phyloP scores from a whole-genome alignment of 2,797 vertebrate genomes.

The Passerculus sandwichensis region DNA sequence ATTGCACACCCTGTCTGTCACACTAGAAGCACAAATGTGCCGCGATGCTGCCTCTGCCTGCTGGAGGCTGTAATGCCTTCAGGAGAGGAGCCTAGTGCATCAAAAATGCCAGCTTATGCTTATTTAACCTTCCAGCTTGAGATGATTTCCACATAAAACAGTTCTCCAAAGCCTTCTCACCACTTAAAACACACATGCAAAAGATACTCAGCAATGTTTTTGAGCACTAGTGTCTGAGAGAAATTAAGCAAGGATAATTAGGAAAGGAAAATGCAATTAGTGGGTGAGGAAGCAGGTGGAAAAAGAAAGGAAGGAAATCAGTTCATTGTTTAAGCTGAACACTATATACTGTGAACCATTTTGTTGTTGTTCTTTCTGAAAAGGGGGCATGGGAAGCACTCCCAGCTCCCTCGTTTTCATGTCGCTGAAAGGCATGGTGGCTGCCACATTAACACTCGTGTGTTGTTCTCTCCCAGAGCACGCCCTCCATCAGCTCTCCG shows the following conservation, averaged over 20 bases:
- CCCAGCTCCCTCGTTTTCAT: not conserved
- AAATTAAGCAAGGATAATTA: not conserved
- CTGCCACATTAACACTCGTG: not conserved
- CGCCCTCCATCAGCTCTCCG: not conserved
- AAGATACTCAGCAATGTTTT: not conserved
- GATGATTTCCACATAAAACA: not conserved
- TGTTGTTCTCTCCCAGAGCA: conserved; percentile 54
- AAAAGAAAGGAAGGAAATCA: conserved; percentile 38
- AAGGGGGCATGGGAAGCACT: not conserved
- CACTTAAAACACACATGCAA: not conserved
- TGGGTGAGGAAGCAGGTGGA: not conserved
- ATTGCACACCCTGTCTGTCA: not conserved
- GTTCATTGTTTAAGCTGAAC: conserved; percentile 7
- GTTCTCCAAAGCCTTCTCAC: not conserved
- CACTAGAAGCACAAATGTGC: not conserved
- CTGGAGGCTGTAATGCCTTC: not conserved
- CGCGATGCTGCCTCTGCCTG: not conserved
- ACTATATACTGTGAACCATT: not conserved
- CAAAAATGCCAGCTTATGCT: not conserved
- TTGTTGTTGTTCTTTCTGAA: not conserved
- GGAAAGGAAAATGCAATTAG: conserved; percentile 28
- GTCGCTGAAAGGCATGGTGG: rapidly evolving
- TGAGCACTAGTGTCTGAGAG: not conserved
- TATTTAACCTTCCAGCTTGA: not conserved
- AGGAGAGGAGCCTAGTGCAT: not conserved